Conservation (phyloP, 2,888 invertebrate genomes). For the Polylopha cassiicola region DNA sequence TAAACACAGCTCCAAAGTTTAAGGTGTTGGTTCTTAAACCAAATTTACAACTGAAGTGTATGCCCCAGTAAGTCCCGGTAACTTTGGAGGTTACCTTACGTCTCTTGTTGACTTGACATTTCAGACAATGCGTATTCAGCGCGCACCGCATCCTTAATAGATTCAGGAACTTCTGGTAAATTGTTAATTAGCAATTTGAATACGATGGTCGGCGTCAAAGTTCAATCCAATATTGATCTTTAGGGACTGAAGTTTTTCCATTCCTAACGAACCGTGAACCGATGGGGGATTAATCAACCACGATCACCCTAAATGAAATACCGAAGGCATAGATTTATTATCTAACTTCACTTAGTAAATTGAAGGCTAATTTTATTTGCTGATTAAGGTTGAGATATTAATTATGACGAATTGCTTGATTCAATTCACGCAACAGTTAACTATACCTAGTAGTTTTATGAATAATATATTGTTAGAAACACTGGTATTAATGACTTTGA, state of each 20-base stretch:
- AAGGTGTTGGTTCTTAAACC: too few species aligned
- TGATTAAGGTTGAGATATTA: slow-evolving; percentile 17
- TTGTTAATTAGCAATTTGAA: slow-evolving; percentile 48
- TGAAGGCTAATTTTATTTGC: slow-evolving; percentile 17
- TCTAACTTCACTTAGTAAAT: slow-evolving; percentile 16
- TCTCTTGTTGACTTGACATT: too few species aligned
- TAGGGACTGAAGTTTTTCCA: slow-evolving; percentile 56
- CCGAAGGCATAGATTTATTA: slow-evolving; percentile 26
- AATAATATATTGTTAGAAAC: too few species aligned
- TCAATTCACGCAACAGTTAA: too few species aligned
- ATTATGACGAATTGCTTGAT: too few species aligned
- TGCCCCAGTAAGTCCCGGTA: slow-evolving; percentile 2
- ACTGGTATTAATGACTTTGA: too few species aligned
- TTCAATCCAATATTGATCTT: slow-evolving; percentile 62
- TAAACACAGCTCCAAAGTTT: too few species aligned
- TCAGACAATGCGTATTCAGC: slow-evolving; percentile 18
- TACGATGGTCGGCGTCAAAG: slow-evolving; percentile 42
- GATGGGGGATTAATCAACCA: slow-evolving; percentile 46
- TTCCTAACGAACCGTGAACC: slow-evolving; percentile 57
- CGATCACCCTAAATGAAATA: slow-evolving; percentile 25
- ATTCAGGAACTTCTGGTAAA: slow-evolving; percentile 39
- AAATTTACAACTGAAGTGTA: not conserved
- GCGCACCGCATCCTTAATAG: slow-evolving; percentile 28
- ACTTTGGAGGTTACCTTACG: too few species aligned
- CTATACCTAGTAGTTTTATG: too few species aligned